Conservation (phyloP, 92 coral and sea anemone species). For the Virgularia gustaviana region DNA sequence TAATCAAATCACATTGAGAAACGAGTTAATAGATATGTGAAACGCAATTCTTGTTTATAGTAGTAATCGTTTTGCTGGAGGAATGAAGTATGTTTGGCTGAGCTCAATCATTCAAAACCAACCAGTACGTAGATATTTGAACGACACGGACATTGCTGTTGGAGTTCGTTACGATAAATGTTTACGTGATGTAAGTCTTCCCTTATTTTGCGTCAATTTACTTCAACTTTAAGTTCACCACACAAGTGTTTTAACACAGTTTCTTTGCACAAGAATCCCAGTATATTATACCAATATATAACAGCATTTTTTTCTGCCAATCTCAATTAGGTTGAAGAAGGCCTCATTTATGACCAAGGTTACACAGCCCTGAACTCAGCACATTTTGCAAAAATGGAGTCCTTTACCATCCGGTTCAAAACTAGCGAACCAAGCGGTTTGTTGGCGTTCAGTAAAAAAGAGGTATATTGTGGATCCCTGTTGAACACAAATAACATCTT, state of each 20-base stretch:
- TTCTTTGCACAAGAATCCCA: too few relatives aligned
- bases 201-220: too few relatives aligned
- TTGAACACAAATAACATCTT: neutral
- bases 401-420: slow-evolving; percentile 64
- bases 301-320: too few relatives aligned
- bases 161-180: slow-evolving; percentile 67
- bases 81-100: slow-evolving; percentile 35
- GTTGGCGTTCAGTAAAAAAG: slow-evolving; percentile 54
- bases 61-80: slow-evolving; percentile 31
- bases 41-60: neutral
- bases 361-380: slow-evolving; percentile 65
- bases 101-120: slow-evolving; percentile 44
- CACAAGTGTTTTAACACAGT: too few relatives aligned
- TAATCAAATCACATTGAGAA: too few relatives aligned
- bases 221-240: too few relatives aligned
- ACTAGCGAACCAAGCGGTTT: slow-evolving; percentile 78
- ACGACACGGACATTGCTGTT: slow-evolving; percentile 50
- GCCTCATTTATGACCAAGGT: slow-evolving; percentile 76
- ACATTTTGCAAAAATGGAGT: slow-evolving; percentile 28
- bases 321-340: slow-evolving; percentile 75
- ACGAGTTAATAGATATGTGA: too few relatives aligned
- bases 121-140: slow-evolving; percentile 56
- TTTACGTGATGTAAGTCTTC: slow-evolving; percentile 57
- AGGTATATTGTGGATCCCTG: neutral
- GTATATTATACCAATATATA: too few relatives aligned